Percentiles rank a stretch among this genome's conserved stretches.
Conservation (phyloP, 2,888 invertebrate genomes). For the Ectobius pallidus region DNA sequence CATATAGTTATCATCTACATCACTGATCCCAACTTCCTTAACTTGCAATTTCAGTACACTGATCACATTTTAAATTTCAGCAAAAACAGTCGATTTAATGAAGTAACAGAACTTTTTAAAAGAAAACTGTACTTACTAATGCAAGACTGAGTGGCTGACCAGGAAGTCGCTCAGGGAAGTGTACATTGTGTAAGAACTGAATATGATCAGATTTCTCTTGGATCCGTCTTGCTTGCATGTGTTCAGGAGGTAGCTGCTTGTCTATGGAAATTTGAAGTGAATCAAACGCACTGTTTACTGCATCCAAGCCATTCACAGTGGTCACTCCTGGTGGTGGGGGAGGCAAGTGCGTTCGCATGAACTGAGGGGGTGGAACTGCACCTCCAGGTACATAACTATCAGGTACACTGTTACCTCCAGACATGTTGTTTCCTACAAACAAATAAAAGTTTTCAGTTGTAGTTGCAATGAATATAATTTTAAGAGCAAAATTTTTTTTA, state of each 20-base stretch:
- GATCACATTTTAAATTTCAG: too few relatives aligned
- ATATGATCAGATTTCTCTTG: constrained; percentile 56
- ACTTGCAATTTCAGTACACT: too few relatives aligned
- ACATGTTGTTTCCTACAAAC: neutral
- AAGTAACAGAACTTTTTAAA: too few relatives aligned
- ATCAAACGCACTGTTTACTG: neutral
- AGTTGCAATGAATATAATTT: too few relatives aligned
- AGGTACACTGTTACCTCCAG: neutral
- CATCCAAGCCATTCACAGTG: neutral
- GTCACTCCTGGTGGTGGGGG: neutral
- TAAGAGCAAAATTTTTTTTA: too few relatives aligned
- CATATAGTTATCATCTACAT: too few relatives aligned
- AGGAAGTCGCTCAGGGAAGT: constrained; percentile 57
- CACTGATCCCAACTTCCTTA: too few relatives aligned
- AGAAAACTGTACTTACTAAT: too few relatives aligned
- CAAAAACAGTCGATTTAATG: too few relatives aligned
- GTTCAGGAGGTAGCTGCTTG: neutral
- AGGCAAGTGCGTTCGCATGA: constrained; percentile 20
- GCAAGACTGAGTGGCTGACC: too few relatives aligned
- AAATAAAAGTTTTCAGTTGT: neutral
- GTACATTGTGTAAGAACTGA: constrained; percentile 65
- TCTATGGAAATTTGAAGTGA: neutral
- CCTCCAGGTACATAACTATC: constrained; percentile 39
- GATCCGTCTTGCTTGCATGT: neutral
- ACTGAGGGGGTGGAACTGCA: constrained; percentile 25